Percentiles rank a stretch among this genome's conserved stretches.
Evolutionary conservation across 1,140 invertebrate genomes (phyloP).

Genomic region (Gyrodactylus bullatarudis): DNA sequence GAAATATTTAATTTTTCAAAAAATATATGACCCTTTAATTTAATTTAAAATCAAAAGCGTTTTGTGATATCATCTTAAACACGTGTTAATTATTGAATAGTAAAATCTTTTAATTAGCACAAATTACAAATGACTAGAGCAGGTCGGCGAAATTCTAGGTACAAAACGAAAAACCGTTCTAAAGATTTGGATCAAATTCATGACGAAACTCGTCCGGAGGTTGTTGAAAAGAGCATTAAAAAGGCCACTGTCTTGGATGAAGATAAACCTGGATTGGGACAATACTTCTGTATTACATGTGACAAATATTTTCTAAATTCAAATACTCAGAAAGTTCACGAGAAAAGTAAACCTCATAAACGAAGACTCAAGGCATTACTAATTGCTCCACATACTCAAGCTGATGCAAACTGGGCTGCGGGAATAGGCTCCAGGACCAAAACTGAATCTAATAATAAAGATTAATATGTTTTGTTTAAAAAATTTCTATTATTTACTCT

Average conservation of each 20-base stretch:
- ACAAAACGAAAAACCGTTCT: not conserved
- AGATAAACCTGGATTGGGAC: constrained; percentile 1
- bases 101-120: too few relatives aligned
- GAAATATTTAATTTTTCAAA: too few relatives aligned
- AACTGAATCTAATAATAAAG: not conserved
- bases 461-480: not conserved
- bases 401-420: not conserved
- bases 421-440: not conserved
- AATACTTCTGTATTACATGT: constrained; percentile 2
- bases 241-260: not conserved
- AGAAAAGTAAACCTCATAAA: constrained; percentile 1
- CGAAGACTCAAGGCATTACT: not conserved
- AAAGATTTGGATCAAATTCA: not conserved
- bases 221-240: not conserved
- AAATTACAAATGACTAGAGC: not conserved
- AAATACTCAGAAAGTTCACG: not conserved
- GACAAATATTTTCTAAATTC: not conserved
- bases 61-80: not conserved
- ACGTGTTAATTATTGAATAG: not conserved
- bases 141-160: not conserved
- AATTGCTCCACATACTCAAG: not conserved
- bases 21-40: not conserved
- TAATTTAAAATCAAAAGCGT: not conserved
- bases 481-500: not conserved
- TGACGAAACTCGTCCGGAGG: not conserved